phyloP scores from a whole-genome alignment of 2,888 invertebrate species.

The Glaucopsyche alexis region DNA sequence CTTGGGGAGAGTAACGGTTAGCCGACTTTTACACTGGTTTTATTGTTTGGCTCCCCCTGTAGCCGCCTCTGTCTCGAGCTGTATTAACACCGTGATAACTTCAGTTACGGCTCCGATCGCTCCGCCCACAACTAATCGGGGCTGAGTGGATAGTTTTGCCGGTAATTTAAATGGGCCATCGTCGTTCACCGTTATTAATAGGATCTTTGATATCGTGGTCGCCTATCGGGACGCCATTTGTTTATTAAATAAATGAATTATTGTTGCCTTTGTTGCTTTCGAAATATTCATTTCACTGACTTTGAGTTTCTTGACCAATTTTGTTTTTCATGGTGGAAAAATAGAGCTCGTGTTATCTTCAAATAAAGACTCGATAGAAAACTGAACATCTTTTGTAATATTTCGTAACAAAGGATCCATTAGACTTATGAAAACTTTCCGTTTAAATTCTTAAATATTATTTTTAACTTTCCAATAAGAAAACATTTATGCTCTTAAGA shows the following conservation, averaged over 20 bases:
- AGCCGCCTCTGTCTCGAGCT: constrained; percentile 67
- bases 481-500: constrained; percentile 66
- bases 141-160: constrained; percentile 65
- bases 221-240: constrained; percentile 27
- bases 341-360: not conserved
- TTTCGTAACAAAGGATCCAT: constrained; percentile 48
- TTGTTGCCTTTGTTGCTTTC: not conserved
- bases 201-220: constrained; percentile 27
- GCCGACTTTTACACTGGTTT: constrained; percentile 75
- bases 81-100: constrained; percentile 72
- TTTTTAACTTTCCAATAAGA: constrained; percentile 67
- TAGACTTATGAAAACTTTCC: constrained; percentile 63
- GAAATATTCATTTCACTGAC: not conserved
- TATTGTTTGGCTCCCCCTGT: constrained; percentile 70
- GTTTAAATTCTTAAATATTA: constrained; percentile 40
- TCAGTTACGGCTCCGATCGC: constrained; percentile 53
- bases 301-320: not conserved
- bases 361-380: not conserved
- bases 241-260: constrained; percentile 37
- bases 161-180: constrained; percentile 59
- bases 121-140: constrained; percentile 60
- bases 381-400: constrained; percentile 5
- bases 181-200: constrained; percentile 26
- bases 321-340: not conserved
- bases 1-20: constrained; percentile 62